Evolutionary conservation across 2,888 invertebrate species (phyloP), one percentile per base, ranked within the genome.

Genomic region (Myopa tessellatipennis): DNA sequence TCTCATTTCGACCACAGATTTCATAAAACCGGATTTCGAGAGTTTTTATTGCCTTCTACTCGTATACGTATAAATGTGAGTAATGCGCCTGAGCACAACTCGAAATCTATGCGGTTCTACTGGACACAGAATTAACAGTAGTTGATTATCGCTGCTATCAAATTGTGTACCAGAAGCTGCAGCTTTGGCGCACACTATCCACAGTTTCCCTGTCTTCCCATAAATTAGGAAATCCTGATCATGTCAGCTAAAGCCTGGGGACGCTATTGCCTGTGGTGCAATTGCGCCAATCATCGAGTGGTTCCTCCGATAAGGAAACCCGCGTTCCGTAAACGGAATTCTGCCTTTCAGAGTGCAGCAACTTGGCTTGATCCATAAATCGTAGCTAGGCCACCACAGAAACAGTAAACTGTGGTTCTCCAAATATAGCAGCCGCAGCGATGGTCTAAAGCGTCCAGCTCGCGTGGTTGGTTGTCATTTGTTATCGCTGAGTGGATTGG

Each of bases 111-210:
- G 26, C 26, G 26, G 26, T 26, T 26, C 26, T 26, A 26, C 26
- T 26, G 26, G 26, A 26, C 26, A 26, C 26, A 26, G 26, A 26
- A 26, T 26, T 26, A 26, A 26, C 26, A 26, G 26, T 26, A 26
- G 26, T 26, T 26, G 26, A 26, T 26, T 26, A 26, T 26, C 26
- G 26, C 26, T 26, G 26, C 26, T n/a, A 58, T 58, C 18, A 4
- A 72, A 77, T 78, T 80, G 78, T 77, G 40, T 26, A 34, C 34
- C 63, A 14, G 36, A 52, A 4, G 26, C 38, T 70, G 34, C 58
- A 83, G 82, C 81, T 79, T 80, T 81, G 26, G 4, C 1, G 6
- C 18, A n/a, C 6, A 36, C 38, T 18, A 45, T 8, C 10, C n/a
- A 67, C n/a, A 36, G 55, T 6, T 5, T 67, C 26, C 38, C 50